Conservation (phyloP, 1,140 invertebrate species). For the Drosophila lacertosa region DNA sequence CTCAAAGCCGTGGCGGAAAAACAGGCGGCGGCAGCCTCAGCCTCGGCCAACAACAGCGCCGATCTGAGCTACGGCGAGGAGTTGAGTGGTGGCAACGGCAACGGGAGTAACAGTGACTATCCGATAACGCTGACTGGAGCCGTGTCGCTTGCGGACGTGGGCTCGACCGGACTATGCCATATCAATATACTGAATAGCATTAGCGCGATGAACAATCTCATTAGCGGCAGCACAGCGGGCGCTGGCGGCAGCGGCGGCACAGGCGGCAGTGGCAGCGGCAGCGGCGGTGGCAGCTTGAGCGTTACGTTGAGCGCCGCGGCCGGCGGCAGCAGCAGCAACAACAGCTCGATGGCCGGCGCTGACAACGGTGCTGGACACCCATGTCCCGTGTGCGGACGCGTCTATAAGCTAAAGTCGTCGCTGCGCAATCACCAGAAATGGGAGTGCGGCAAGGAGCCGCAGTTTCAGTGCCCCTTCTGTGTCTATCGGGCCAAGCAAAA, state of each 20-base stretch:
- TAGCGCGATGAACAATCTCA: slow-evolving; percentile 81
- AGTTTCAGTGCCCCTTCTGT: slow-evolving; percentile 92
- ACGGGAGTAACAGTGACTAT: slow-evolving; percentile 67
- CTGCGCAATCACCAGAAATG: slow-evolving; percentile 94
- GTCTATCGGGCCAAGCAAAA: slow-evolving; percentile 93
- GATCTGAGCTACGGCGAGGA: slow-evolving; percentile 73
- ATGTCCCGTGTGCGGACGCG: slow-evolving; percentile 91
- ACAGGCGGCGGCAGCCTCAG: slow-evolving; percentile 50
- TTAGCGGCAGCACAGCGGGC: slow-evolving; percentile 59
- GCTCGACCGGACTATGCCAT: slow-evolving; percentile 78
- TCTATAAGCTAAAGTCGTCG: slow-evolving; percentile 93
- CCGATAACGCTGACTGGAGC: slow-evolving; percentile 67
- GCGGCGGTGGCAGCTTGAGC: slow-evolving; percentile 9
- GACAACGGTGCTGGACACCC: slow-evolving; percentile 86
- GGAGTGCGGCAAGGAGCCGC: slow-evolving; percentile 93
- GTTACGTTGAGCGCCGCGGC: slow-evolving; percentile 42
- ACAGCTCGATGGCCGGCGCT: slow-evolving; percentile 42
- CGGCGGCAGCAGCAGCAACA: slow-evolving; percentile 36
- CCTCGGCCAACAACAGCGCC: slow-evolving; percentile 46
- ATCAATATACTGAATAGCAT: slow-evolving; percentile 81
- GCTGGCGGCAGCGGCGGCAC: slow-evolving; percentile 37
- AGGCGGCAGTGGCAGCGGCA: slow-evolving; percentile 15
- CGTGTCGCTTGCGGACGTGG: slow-evolving; percentile 78
- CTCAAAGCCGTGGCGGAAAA: slow-evolving; percentile 74
- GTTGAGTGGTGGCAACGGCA: slow-evolving; percentile 37